These are phyloP conservation scores for Rhea americana DNA, from an alignment of 2,113 vertebrate species.

Conservation along the genomic window DNA sequence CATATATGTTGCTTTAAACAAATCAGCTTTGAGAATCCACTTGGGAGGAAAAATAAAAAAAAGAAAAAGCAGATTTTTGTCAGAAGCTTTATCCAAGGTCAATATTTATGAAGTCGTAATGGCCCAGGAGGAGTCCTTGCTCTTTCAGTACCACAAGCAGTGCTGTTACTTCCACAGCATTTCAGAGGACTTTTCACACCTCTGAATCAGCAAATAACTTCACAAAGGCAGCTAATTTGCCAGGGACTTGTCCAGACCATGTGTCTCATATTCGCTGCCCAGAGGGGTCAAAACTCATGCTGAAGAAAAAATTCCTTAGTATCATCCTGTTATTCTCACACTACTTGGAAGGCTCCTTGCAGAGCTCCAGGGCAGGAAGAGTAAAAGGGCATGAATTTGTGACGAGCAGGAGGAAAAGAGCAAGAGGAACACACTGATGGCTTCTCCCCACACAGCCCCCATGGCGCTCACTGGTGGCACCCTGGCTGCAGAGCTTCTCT, in stretches of 20 bases:
- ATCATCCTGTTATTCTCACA: not conserved
- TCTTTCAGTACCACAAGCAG: conserved; percentile 55
- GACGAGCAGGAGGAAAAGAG: not conserved
- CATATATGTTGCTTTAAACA: conserved; percentile 38
- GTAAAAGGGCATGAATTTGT: not conserved
- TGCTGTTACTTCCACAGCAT: conserved; percentile 41
- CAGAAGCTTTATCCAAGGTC: conserved; percentile 63
- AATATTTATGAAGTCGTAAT: conserved; percentile 45
- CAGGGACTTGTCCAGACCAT: not conserved
- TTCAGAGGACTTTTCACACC: conserved; percentile 34
- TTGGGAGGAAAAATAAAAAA: conserved; percentile 8
- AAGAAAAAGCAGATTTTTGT: not conserved
- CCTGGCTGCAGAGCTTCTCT: not conserved
- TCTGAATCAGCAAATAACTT: conserved; percentile 62
- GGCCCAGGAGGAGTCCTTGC: conserved; percentile 22
- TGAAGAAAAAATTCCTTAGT: not conserved
- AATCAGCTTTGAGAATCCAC: conserved; percentile 24
- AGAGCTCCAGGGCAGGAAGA: not conserved
- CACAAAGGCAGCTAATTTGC: conserved; percentile 10
- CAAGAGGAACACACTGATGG: not conserved
- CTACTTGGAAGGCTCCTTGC: not conserved
- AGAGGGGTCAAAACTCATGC: not conserved
- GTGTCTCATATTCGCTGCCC: not conserved
- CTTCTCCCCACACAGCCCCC: not conserved
- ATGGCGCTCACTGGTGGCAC: fast-evolving